Percentiles rank a stretch among this genome's conserved stretches.
Evolutionary conservation across 2,888 invertebrate genomes (phyloP).

Genomic region (Caenorhabditis sp.): DNA sequence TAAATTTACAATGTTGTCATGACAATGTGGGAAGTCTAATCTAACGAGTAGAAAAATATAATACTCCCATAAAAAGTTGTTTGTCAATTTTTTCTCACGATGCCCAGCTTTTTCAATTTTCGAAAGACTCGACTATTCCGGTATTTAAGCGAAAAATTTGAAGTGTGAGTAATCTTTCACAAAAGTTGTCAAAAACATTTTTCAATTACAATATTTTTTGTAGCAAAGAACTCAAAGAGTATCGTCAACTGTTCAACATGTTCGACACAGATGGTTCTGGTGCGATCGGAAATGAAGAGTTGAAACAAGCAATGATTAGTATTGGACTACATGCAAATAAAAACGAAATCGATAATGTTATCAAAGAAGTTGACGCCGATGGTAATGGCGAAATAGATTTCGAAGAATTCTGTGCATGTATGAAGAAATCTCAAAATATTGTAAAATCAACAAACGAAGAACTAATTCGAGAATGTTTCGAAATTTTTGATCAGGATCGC

Average conservation of each 20-base stretch:
- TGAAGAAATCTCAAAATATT: slow-evolving; percentile 69
- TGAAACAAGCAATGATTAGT: slow-evolving; percentile 69
- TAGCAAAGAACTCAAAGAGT: slow-evolving; percentile 67
- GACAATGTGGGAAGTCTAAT: background rate
- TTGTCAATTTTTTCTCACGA: background rate
- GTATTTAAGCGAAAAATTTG: no score
- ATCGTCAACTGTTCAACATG: slow-evolving; percentile 67
- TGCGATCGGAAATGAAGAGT: slow-evolving; percentile 69
- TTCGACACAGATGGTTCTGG: slow-evolving; percentile 71
- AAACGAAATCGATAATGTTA: slow-evolving; percentile 67
- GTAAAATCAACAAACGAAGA: slow-evolving; percentile 68
- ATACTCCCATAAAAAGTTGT: background rate
- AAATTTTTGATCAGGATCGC: slow-evolving; percentile 68
- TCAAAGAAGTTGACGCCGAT: slow-evolving; percentile 70
- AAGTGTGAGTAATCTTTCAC: background rate
- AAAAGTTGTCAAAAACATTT: background rate
- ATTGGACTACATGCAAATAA: slow-evolving; percentile 68
- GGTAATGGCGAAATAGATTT: slow-evolving; percentile 71
- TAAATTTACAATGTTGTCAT: background rate
- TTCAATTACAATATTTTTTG: slow-evolving; percentile 4
- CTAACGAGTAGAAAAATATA: background rate
- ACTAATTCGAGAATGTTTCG: slow-evolving; percentile 66
- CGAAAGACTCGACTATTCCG: background rate
- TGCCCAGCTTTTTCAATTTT: background rate
- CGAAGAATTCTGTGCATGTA: slow-evolving; percentile 70